phyloP scores from a whole-genome alignment of 2,797 vertebrate genomes.

The Naso thynnoides region DNA sequence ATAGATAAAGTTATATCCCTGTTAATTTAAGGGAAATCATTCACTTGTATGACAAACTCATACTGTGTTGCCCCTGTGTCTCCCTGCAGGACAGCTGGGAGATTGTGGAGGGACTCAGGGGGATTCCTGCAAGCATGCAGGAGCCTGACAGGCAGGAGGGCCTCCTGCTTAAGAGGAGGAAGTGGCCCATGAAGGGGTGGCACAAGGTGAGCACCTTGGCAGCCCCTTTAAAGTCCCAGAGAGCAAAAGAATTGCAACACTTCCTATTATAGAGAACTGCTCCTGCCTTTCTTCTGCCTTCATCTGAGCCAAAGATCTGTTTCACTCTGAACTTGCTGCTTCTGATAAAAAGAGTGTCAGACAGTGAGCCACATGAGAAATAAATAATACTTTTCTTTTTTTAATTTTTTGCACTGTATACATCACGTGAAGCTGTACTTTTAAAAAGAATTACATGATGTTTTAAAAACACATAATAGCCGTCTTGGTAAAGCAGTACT shows the following conservation, averaged over 20 bases:
- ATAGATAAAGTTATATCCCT: not conserved
- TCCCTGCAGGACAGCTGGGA: constrained; percentile 94
- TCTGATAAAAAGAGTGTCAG: constrained; percentile 1
- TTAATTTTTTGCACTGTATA: not conserved
- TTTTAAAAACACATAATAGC: not conserved
- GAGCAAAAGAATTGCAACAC: not conserved
- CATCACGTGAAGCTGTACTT: not conserved
- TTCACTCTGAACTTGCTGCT: not conserved
- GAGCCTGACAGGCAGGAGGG: constrained; percentile 92
- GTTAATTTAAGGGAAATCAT: constrained; percentile 3
- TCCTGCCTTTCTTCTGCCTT: not conserved
- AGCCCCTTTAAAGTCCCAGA: constrained; percentile 8
- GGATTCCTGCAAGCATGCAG: constrained; percentile 87
- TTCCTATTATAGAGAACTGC: constrained; percentile 20
- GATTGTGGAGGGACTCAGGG: constrained; percentile 93
- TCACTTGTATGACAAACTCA: constrained; percentile 17
- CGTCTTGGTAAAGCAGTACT: not conserved
- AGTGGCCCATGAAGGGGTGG: constrained; percentile 99
- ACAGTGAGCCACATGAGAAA: not conserved
- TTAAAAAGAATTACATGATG: not conserved
- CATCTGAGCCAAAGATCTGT: constrained; percentile 15
- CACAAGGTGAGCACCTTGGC: constrained; percentile 90
- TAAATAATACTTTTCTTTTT: not conserved
- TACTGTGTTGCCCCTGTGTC: constrained; percentile 14
- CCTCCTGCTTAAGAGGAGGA: constrained; percentile 95